These are phyloP conservation scores for Drosophila sp. DNA, from an alignment of 1,140 invertebrate species.

Conservation along the genomic window DNA sequence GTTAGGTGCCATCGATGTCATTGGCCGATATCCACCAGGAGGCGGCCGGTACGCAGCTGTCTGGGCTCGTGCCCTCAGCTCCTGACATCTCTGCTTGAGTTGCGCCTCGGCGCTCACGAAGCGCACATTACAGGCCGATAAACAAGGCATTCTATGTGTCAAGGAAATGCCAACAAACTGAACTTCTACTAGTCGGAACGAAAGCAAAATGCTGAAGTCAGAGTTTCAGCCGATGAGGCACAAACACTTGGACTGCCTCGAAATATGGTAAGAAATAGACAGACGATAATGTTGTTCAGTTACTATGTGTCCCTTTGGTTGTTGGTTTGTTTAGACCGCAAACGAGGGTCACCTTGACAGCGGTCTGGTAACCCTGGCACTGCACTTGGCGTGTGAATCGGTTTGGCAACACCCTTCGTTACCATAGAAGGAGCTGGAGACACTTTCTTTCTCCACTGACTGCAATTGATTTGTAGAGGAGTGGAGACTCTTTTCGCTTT, in stretches of 20 bases:
- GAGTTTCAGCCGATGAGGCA: not conserved
- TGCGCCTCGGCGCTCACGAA: constrained; percentile 68
- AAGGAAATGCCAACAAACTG: not conserved
- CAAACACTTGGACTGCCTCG: not conserved
- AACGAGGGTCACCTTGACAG: constrained; percentile 63
- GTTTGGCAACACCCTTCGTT: constrained; percentile 44
- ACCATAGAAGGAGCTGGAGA: constrained; percentile 14
- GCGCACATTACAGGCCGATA: constrained; percentile 75
- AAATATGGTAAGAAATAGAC: constrained; percentile 1
- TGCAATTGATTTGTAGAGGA: constrained; percentile 27
- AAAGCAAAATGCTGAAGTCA: not conserved
- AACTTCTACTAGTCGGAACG: not conserved
- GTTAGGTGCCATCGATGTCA: constrained; percentile 19
- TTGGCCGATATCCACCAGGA: constrained; percentile 47
- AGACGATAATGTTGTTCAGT: constrained; percentile 5
- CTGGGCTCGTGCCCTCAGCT: constrained; percentile 62
- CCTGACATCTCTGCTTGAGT: constrained; percentile 51
- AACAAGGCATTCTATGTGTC: constrained; percentile 67
- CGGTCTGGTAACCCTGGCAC: constrained; percentile 44
- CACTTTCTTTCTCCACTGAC: no score
- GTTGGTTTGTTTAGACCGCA: constrained; percentile 55
- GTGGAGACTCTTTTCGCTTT: not conserved
- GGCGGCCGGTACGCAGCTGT: constrained; percentile 65
- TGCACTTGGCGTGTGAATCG: constrained; percentile 33
- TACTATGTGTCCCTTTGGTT: constrained; percentile 17